These are phyloP conservation scores for Oryctolagus cuniculus DNA, from an alignment of 2,113 vertebrate species.

Conservation along the genomic window DNA sequence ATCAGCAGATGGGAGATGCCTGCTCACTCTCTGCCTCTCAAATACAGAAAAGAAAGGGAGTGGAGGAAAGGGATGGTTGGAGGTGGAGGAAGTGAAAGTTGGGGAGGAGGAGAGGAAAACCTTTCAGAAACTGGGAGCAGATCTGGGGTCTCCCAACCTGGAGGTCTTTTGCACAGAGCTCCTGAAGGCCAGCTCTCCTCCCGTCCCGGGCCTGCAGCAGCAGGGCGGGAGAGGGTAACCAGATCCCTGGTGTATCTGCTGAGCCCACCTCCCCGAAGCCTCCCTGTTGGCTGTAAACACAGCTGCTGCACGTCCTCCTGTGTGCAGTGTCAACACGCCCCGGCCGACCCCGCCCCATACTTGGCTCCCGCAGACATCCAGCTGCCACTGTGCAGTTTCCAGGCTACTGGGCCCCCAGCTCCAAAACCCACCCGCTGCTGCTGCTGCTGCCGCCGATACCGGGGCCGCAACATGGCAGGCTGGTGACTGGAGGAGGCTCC, in stretches of 20 bases:
- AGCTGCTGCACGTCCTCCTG: background rate
- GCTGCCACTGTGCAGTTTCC: conserved; percentile 13
- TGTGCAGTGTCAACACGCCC: conserved; percentile 79
- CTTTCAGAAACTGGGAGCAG: background rate
- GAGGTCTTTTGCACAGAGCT: background rate
- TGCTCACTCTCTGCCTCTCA: too few species aligned
- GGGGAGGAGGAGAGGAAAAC: background rate
- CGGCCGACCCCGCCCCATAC: conserved; percentile 33
- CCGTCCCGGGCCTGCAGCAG: background rate
- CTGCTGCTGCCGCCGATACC: too few species aligned
- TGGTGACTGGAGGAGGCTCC: too few species aligned
- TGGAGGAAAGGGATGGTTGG: too few species aligned
- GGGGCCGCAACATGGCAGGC: background rate
- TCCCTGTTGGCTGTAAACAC: conserved; percentile 80
- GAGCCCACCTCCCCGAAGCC: background rate
- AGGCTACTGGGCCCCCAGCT: background rate
- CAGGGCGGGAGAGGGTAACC: conserved; percentile 52
- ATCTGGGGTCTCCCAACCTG: background rate
- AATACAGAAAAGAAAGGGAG: background rate
- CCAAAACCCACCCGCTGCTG: background rate
- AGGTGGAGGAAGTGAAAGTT: background rate
- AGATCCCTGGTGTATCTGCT: conserved; percentile 68
- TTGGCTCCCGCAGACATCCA: background rate
- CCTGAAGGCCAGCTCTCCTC: background rate
- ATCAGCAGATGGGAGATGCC: too few species aligned